Conservation (phyloP, 2,888 invertebrate genomes). For the Anarsia innoxiella region DNA sequence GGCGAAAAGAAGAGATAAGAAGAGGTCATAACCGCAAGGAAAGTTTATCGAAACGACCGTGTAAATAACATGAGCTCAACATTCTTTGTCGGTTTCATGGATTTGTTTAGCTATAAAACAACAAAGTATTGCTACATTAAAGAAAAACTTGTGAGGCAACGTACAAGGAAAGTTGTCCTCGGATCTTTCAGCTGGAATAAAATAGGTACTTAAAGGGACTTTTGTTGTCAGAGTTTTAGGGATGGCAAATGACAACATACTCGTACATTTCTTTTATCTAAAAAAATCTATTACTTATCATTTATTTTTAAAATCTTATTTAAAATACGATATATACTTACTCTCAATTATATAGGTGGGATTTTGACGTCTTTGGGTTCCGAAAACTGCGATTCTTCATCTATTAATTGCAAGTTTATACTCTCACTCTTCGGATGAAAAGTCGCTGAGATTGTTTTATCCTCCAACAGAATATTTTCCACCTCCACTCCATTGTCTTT, state of each 20-base stretch:
- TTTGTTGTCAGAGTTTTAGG: too few species aligned
- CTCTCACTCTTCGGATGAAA: constrained; percentile 54
- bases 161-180: too few species aligned
- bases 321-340: too few species aligned
- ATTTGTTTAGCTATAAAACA: not conserved
- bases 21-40: not conserved
- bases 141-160: too few species aligned
- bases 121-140: too few species aligned
- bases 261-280: too few species aligned
- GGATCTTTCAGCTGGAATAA: too few species aligned
- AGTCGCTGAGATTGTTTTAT: constrained; percentile 50
- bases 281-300: not conserved
- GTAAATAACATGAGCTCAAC: not conserved
- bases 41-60: not conserved
- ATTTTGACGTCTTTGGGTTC: constrained; percentile 44
- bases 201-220: too few species aligned
- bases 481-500: constrained; percentile 74
- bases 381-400: constrained; percentile 56
- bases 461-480: constrained; percentile 73
- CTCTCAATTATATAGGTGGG: constrained; percentile 45
- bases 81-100: not conserved
- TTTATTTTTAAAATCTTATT: too few species aligned
- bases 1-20: not conserved
- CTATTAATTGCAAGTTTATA: constrained; percentile 57
- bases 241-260: too few species aligned